Percentiles rank a stretch among this genome's conserved stretches.
Conservation (phyloP, 1,140 invertebrate species). For the Helicorthomorpha holstii region DNA sequence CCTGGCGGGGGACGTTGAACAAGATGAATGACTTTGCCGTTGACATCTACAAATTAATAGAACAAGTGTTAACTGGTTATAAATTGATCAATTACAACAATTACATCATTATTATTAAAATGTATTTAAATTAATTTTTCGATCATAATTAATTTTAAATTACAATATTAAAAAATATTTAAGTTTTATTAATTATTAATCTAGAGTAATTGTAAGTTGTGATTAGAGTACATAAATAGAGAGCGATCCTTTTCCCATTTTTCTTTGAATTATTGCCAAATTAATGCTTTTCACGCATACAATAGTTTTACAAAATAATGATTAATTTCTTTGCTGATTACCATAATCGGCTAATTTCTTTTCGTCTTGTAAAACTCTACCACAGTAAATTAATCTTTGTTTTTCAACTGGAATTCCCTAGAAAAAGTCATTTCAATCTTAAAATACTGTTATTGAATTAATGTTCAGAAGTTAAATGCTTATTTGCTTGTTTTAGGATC, state of each 20-base stretch:
- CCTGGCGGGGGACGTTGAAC: conserved; percentile 60
- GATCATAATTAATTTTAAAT: too few species aligned
- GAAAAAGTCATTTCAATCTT: background rate
- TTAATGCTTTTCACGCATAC: too few species aligned
- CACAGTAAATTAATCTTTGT: conserved; percentile 82
- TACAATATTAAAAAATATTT: too few species aligned
- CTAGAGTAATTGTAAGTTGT: too few species aligned
- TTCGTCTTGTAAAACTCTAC: conserved; percentile 77
- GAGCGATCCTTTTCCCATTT: too few species aligned
- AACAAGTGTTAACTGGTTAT: background rate
- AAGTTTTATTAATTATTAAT: too few species aligned
- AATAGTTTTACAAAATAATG: conserved; percentile 5
- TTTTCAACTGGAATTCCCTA: conserved; percentile 53
- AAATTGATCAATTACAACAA: background rate
- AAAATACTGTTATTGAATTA: conserved; percentile 27
- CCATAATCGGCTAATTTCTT: conserved; percentile 71
- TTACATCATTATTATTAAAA: background rate
- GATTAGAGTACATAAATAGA: too few species aligned
- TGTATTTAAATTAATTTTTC: too few species aligned
- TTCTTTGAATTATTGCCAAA: too few species aligned
- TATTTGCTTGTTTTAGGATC: background rate
- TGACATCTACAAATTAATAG: conserved; percentile 45
- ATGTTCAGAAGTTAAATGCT: background rate
- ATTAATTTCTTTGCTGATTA: too few species aligned
- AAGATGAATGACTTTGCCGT: conserved; percentile 82